Conservation (phyloP, 2,888 invertebrate species). For the Trypoxylon attenuatum region DNA sequence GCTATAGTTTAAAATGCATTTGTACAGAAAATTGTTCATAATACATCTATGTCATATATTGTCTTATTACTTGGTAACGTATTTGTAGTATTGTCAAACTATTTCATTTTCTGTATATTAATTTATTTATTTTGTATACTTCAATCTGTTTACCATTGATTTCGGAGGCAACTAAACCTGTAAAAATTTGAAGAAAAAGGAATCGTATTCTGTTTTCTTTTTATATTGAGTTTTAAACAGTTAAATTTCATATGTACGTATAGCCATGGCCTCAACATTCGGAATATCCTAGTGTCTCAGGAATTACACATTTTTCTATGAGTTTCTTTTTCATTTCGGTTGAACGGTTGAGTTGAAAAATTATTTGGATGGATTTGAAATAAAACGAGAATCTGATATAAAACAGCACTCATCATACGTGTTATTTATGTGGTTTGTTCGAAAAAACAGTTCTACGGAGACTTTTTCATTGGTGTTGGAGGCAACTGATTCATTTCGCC, state of each 20-base stretch:
- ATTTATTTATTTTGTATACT: conserved; percentile 52
- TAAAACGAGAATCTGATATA: conserved; percentile 36
- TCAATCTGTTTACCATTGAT: conserved; percentile 25
- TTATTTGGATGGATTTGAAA: conserved; percentile 40
- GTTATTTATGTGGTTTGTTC: too few relatives aligned
- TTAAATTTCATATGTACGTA: conserved; percentile 53
- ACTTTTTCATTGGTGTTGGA: conserved; percentile 70
- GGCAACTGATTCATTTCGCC: conserved; percentile 76
- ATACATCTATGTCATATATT: conserved; percentile 32
- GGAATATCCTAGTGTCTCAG: conserved; percentile 24
- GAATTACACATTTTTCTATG: conserved; percentile 29
- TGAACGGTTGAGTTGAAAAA: conserved; percentile 23
- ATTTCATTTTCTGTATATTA: conserved; percentile 49
- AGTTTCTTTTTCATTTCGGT: conserved; percentile 31
- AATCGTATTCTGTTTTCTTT: conserved; percentile 36
- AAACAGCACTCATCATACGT: too few relatives aligned
- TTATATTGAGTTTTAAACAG: conserved; percentile 42
- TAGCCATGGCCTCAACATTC: conserved; percentile 17
- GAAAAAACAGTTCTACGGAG: too few relatives aligned
- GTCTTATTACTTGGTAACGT: conserved; percentile 35
- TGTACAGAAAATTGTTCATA: conserved; percentile 47
- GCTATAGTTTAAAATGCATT: conserved; percentile 45
- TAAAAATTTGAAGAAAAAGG: conserved; percentile 31
- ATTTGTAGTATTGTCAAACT: conserved; percentile 42
- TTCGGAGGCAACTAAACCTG: conserved; percentile 35